Percentiles rank a stretch among this genome's conserved stretches.
Evolutionary conservation across 1,140 invertebrate genomes (phyloP).

Genomic region (Oncopodura yosiiana): DNA sequence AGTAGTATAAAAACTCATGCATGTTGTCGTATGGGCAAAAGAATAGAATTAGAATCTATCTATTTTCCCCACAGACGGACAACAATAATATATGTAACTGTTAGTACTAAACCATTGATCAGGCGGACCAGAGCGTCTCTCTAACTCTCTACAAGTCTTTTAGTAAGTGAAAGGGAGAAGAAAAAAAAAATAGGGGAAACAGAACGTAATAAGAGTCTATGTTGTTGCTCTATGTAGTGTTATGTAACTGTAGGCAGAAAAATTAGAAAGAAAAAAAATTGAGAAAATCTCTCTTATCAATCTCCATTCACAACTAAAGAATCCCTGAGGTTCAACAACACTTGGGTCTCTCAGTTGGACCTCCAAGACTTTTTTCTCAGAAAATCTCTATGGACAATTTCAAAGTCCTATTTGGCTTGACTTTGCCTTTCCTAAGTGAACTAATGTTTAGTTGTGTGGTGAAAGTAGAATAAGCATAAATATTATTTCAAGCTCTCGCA

Average conservation of each 20-base stretch:
- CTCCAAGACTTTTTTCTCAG: too few species aligned
- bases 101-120: background rate
- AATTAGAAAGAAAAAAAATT: constrained; percentile 7
- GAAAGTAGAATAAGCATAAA: too few species aligned
- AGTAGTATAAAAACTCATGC: constrained; percentile 9
- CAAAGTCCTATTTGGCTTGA: too few species aligned
- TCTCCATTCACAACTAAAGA: constrained; percentile 15
- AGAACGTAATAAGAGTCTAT: too few species aligned
- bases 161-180: background rate
- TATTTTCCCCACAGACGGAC: constrained; percentile 23
- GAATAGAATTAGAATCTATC: constrained; percentile 34
- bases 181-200: background rate
- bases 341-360: too few species aligned
- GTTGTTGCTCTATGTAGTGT: too few species aligned
- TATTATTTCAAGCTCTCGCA: too few species aligned
- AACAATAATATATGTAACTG: constrained; percentile 13
- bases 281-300: constrained; percentile 29
- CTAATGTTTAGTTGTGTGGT: too few species aligned
- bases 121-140: background rate
- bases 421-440: too few species aligned
- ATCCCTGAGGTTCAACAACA: background rate
- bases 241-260: too few species aligned
- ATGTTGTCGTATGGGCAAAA: constrained; percentile 14
- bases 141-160: background rate
- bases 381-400: background rate